Evolutionary conservation across 1,140 invertebrate genomes (phyloP), one percentile per base, ranked within the genome.

Genomic region (Pogonomyrmex californicus): DNA sequence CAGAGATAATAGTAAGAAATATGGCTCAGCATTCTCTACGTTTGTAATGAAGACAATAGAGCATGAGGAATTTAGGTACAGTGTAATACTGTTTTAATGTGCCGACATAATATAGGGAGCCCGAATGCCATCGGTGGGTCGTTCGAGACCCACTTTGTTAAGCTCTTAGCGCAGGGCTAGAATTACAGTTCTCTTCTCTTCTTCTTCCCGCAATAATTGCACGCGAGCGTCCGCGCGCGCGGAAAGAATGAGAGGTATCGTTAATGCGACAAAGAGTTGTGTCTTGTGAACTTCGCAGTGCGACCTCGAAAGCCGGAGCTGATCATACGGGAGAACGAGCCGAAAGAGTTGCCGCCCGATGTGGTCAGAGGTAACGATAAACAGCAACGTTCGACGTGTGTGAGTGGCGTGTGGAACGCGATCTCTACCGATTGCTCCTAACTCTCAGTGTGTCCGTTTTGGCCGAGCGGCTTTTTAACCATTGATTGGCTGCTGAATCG

Each of bases 301-400:
- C 96, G 95, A 92, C 96, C 97, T 63, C 96, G 97, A 93, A 98
- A 98, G 94, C 97, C 98, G 87, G 98, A 98, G 95, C 96, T 98
- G 95, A 99, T 99, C 91, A 98, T 99, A 92, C 97, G 98, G 91
- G 98, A 99, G 96, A 99, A 98, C 96, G 97, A 98, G 94, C 98
- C 98, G 10, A 95, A 97, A 88, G 98, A 98, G 94, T 96, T 99
- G 91, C 98, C 98, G 79, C 98, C 98, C 88, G 98, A 98, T 95
- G 98, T 99, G 93, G 97, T 98, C 87, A 97, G 98, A 97, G 98
- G 98, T 98, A 97, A 94, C 92, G 87, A 91, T 85, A 86, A 68
- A 68, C 65, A 49, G 6, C 65, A 30, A 68, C 41, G 23, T 60
- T 91, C 86, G 88, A 78, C 62, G 36, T 68, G 81, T 90, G 86